Base-by-base conservation (phyloP, 2,797 vertebrate genomes). In the Geotria australis region DNA sequence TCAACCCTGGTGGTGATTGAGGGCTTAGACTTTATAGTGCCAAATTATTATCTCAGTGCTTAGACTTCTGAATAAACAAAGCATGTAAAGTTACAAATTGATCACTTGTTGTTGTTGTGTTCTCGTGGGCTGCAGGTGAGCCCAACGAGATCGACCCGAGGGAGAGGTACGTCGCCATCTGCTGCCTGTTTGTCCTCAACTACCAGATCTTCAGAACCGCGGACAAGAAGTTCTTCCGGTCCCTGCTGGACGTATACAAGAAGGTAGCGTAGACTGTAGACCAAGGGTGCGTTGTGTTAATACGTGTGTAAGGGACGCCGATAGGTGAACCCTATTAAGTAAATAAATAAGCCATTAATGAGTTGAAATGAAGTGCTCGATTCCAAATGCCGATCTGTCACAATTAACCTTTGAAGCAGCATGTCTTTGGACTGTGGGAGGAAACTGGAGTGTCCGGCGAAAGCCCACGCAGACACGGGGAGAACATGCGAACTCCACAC, bases 121-220 rank as follows among this genome's bases (percentile, higher is more conserved):
- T 59, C 56, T 48, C 48, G 10, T 53, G 9, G 9, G 4, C 58
- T 65, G 56, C 60, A 98, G 91, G 91, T 49, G 91, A 98, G 66
- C 81, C 91, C 56, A 80, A 84, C 61, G 89, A 98, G 73, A 88
- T 94, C 59, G 91, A 98, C 68, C 89, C 95, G 77, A 77, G 89
- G 66, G 85, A 98, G 63, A 93, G 86, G 64, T 96, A 89, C 1
- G 76, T 84, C 46, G 77, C 76, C 1, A 70, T 94, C 59, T 95
- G 89, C 64, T 71, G 80, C 45, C 83, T 98, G 38, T 95, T 85
- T 61, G 83, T 85, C 10, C 72, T 98, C 62, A 80, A 98, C 68
- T 98, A 98, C 70, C 82, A 96, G 57, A 91, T 95, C 68, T 98
- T 98, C 72, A 77, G 88, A 59, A 75, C 77, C 4, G 63, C 96